phyloP scores from a whole-genome alignment of 2,113 vertebrate genomes.

The Plecturocebus donacophilus region DNA sequence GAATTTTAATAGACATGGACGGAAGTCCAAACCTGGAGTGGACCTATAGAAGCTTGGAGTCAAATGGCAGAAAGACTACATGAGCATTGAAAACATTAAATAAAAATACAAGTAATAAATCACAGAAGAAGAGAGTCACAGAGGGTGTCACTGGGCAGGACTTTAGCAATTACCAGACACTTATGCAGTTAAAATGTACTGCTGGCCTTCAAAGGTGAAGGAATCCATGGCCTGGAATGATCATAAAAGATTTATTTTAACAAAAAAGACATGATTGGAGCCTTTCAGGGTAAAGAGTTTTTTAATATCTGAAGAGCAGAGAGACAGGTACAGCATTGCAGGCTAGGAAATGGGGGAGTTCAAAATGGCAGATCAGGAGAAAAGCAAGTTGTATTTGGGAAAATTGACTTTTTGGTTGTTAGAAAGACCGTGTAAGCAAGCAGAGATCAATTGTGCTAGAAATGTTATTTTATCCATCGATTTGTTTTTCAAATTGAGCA shows the following conservation, averaged over 20 bases:
- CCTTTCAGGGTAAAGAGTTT: not conserved
- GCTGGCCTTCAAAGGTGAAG: not conserved
- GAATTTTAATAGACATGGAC: not conserved
- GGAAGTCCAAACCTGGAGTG: not conserved
- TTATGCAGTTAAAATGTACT: not conserved
- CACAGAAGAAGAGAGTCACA: not conserved
- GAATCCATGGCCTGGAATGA: not conserved
- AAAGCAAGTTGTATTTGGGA: slow-evolving; percentile 7
- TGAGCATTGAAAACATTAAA: not conserved
- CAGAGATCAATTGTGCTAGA: not conserved
- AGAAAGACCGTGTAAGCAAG: not conserved
- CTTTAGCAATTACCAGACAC: not conserved
- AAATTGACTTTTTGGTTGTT: slow-evolving; percentile 7
- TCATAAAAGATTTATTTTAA: not conserved
- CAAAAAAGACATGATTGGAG: not conserved
- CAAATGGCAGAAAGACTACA: not conserved
- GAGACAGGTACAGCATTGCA: not conserved
- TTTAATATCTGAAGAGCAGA: not conserved
- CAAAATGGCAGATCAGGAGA: not conserved
- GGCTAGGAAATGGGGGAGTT: not conserved
- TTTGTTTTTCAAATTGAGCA: slow-evolving; percentile 51
- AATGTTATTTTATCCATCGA: slow-evolving; percentile 49
- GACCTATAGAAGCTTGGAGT: not conserved
- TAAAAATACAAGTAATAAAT: not conserved
- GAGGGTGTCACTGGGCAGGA: not conserved